phyloP scores from a whole-genome alignment of 2,113 vertebrate genomes.

The Morone chrysops region DNA sequence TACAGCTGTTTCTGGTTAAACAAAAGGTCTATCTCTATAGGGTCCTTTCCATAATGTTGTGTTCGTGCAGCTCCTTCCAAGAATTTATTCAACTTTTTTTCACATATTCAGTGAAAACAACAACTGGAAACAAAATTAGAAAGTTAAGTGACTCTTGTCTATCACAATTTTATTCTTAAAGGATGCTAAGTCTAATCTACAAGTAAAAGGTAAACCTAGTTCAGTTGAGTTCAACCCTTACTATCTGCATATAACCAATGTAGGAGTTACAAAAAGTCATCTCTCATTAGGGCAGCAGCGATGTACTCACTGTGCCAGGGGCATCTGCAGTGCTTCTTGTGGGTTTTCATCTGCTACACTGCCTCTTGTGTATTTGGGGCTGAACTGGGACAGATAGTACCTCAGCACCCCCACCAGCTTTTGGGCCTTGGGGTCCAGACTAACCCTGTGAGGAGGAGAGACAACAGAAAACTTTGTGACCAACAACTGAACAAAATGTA shows the following conservation, averaged over 20 bases:
- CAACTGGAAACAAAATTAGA: too few relatives aligned
- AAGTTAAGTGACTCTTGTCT: background rate
- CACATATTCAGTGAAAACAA: too few relatives aligned
- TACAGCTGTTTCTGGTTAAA: too few relatives aligned
- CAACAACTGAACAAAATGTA: background rate
- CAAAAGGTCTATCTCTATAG: too few relatives aligned
- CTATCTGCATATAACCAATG: background rate
- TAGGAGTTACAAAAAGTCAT: too few relatives aligned
- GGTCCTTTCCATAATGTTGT: too few relatives aligned
- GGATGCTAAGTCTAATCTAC: background rate
- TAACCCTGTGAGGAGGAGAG: slow-evolving; percentile 85
- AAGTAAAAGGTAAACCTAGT: background rate
- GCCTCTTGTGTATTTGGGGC: slow-evolving; percentile 90
- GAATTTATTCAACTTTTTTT: too few relatives aligned
- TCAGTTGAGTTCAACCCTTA: background rate
- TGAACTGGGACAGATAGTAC: slow-evolving; percentile 93
- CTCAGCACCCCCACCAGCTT: slow-evolving; percentile 89
- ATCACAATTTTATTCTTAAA: background rate
- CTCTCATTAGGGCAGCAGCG: too few relatives aligned
- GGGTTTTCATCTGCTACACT: slow-evolving; percentile 87
- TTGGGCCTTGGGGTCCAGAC: slow-evolving; percentile 93
- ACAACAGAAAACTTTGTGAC: background rate
- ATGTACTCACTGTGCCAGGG: slow-evolving; percentile 71
- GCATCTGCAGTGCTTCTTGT: slow-evolving; percentile 70
- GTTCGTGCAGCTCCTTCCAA: too few relatives aligned